A percentile compares a stretch with the other conserved stretches of the same genome.
Conservation (phyloP, 2,888 invertebrate species). For the Muscina levida region DNA sequence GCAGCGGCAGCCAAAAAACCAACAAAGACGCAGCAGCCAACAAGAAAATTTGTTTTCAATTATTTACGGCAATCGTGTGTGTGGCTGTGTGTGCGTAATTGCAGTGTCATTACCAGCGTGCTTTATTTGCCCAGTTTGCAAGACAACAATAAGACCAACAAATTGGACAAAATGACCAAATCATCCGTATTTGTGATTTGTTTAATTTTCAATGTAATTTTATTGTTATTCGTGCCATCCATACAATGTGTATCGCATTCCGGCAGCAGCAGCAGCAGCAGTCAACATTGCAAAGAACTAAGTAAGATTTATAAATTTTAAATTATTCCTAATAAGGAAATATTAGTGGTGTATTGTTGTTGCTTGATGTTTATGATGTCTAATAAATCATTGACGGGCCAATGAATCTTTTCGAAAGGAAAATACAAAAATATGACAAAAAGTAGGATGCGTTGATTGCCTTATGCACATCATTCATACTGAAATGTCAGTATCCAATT, state of each 20-base stretch:
- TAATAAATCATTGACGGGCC: no score
- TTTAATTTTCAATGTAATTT: constrained; percentile 48
- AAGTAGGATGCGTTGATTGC: no score
- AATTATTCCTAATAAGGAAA: background rate
- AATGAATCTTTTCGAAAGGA: no score
- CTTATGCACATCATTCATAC: no score
- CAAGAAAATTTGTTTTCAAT: constrained; percentile 27
- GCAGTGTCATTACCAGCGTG: no score
- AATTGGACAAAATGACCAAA: constrained; percentile 48
- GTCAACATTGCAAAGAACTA: constrained; percentile 71
- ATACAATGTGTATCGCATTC: constrained; percentile 35
- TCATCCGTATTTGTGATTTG: constrained; percentile 43
- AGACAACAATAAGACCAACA: constrained; percentile 22
- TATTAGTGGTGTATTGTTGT: no score
- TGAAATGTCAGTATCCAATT: no score
- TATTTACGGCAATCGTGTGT: background rate
- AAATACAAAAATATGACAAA: no score
- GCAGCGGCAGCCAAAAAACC: background rate
- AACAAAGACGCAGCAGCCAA: no score
- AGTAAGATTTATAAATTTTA: constrained; percentile 68
- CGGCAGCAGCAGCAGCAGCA: no score
- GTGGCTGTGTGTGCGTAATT: background rate
- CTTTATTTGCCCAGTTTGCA: background rate
- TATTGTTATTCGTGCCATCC: constrained; percentile 34
- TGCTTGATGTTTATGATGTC: no score